These are phyloP conservation scores for Netelia melanura DNA, from an alignment of 2,888 invertebrate species.

Conservation along the genomic window DNA sequence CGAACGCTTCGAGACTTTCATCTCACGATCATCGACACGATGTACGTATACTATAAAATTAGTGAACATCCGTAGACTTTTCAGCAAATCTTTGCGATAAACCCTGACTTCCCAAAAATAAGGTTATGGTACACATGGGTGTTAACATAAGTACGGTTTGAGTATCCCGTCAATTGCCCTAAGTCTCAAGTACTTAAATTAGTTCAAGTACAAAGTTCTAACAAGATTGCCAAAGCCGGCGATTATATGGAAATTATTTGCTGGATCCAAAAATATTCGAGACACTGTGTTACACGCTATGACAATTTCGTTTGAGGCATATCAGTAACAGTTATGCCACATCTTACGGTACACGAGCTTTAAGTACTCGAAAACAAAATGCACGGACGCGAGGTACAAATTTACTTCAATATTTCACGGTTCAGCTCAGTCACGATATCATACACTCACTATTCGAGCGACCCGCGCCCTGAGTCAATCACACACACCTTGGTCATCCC, in stretches of 20 bases:
- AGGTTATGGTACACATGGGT: background rate
- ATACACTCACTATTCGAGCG: conserved; percentile 40
- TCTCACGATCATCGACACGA: background rate
- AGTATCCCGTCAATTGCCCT: no score
- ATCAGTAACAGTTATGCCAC: no score
- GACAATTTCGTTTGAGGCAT: no score
- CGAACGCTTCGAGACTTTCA: background rate
- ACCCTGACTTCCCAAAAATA: conserved; percentile 12
- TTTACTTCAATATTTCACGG: no score
- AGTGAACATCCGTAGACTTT: conserved; percentile 3
- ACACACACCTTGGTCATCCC: conserved; percentile 8
- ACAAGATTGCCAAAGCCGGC: no score
- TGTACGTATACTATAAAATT: background rate
- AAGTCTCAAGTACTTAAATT: no score
- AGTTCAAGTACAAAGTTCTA: no score
- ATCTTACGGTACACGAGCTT: no score
- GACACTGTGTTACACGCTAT: no score
- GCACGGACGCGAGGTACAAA: background rate
- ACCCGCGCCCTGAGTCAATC: conserved; percentile 47
- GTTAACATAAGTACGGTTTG: no score
- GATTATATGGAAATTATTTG: no score
- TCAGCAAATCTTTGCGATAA: conserved; percentile 9
- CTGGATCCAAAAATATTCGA: no score
- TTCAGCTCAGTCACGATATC: background rate
- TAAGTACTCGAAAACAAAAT: background rate